These are phyloP conservation scores for Phyllotreta striolata DNA, from an alignment of 2,888 invertebrate species.

Conservation along the genomic window DNA sequence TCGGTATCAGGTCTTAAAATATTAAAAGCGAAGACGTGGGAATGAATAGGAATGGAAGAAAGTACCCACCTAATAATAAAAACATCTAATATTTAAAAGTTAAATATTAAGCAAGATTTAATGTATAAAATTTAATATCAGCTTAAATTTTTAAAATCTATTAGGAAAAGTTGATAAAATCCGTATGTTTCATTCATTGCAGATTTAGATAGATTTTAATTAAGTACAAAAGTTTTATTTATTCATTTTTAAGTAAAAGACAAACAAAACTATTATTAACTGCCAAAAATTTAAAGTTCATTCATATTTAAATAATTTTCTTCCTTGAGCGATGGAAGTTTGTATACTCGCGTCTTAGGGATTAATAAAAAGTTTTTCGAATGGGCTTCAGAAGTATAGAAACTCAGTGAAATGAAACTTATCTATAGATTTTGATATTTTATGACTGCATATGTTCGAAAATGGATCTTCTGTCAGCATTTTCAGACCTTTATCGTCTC, in stretches of 20 bases:
- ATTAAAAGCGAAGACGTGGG: conserved; percentile 8
- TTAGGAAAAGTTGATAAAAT: too few species aligned
- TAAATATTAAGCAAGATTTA: too few species aligned
- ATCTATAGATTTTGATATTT: conserved; percentile 13
- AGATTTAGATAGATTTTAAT: too few species aligned
- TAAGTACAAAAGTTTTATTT: not conserved
- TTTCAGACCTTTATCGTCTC: conserved; percentile 4
- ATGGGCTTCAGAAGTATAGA: conserved; percentile 10
- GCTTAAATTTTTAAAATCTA: too few species aligned
- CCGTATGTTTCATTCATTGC: too few species aligned
- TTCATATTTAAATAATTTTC: conserved; percentile 13
- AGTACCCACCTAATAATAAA: too few species aligned
- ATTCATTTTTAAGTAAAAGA: not conserved
- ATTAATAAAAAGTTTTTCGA: conserved; percentile 15
- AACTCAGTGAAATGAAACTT: conserved; percentile 5
- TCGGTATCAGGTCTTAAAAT: conserved; percentile 8
- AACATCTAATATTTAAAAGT: too few species aligned
- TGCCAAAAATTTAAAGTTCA: conserved; percentile 3
- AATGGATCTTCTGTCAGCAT: conserved; percentile 13
- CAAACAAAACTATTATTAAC: conserved; percentile 4
- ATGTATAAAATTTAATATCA: too few species aligned
- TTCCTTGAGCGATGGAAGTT: conserved; percentile 7
- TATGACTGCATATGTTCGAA: conserved; percentile 17
- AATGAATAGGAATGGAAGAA: not conserved
- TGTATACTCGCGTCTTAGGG: conserved; percentile 9